These are phyloP conservation scores for Pomacea maculata DNA, from an alignment of 1,140 invertebrate genomes.

Conservation along the genomic window DNA sequence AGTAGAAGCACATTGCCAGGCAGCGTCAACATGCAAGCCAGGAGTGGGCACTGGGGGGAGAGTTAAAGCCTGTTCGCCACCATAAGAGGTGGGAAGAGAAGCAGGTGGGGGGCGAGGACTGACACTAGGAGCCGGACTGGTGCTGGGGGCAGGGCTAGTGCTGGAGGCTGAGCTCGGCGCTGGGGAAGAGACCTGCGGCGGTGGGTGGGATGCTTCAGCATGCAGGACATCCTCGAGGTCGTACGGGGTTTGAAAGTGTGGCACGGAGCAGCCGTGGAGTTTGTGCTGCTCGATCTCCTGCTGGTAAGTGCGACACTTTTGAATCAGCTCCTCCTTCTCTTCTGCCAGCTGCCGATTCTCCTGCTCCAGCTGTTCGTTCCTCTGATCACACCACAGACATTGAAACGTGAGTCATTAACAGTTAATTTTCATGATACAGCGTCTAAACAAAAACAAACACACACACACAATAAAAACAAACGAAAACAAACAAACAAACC, in stretches of 20 bases:
- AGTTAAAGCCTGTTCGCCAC: neutral
- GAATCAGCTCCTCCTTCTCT: conserved; percentile 9
- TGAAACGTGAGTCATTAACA: neutral
- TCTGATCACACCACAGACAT: conserved; percentile 6
- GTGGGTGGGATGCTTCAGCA: neutral
- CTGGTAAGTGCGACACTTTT: conserved; percentile 13
- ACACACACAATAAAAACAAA: no score
- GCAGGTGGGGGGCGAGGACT: neutral
- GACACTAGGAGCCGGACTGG: conserved; percentile 9
- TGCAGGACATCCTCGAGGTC: conserved; percentile 10
- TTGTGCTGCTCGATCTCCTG: conserved; percentile 16
- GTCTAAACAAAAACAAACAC: no score
- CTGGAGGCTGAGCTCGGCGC: neutral
- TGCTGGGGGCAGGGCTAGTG: conserved; percentile 7
- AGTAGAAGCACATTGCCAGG: neutral
- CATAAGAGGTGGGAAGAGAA: neutral
- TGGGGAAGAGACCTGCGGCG: neutral
- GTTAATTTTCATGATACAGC: no score
- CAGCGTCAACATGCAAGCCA: neutral
- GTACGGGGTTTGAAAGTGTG: conserved; percentile 9
- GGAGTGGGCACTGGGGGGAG: neutral
- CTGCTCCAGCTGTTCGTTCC: conserved; percentile 12
- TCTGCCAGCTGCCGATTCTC: conserved; percentile 8
- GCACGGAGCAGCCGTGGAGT: conserved; percentile 7
- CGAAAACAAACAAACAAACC: no score